Conservation (phyloP, 2,113 vertebrate species). For the Menura novaehollandiae region DNA sequence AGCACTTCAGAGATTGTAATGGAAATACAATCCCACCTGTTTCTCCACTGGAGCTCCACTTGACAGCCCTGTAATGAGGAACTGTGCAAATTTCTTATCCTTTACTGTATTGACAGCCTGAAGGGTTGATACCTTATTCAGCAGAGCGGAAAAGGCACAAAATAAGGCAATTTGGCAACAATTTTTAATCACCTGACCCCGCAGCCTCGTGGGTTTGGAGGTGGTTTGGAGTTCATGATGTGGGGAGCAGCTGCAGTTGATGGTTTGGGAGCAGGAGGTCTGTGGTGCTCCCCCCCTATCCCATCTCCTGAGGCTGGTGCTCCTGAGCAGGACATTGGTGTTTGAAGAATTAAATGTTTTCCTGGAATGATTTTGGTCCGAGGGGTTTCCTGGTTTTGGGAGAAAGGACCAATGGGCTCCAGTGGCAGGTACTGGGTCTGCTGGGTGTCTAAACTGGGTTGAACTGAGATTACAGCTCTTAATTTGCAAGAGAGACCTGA, state of each 20-base stretch:
- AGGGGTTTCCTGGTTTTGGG: not conserved
- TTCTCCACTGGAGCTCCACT: not conserved
- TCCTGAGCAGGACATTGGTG: accelerated
- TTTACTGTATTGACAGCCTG: not conserved
- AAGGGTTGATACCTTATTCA: not conserved
- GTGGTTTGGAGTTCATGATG: not conserved
- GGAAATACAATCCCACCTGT: not conserved
- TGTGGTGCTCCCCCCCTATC: accelerated
- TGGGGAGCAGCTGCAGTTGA: not conserved
- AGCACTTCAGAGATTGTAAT: not conserved
- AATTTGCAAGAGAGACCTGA: not conserved
- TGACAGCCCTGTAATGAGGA: constrained; percentile 34
- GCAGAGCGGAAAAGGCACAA: not conserved
- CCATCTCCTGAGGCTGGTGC: not conserved
- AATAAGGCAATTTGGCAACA: not conserved
- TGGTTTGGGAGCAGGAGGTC: not conserved
- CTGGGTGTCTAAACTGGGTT: not conserved
- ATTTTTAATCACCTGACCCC: not conserved
- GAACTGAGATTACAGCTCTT: not conserved
- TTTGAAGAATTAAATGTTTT: accelerated
- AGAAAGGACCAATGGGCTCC: not conserved
- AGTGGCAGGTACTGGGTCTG: not conserved
- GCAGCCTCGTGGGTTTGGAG: not conserved
- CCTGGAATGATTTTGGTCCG: not conserved
- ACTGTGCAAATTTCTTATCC: constrained; percentile 15